Evolutionary conservation across 2,888 invertebrate genomes (phyloP).

Genomic region (Smittia sp.): DNA sequence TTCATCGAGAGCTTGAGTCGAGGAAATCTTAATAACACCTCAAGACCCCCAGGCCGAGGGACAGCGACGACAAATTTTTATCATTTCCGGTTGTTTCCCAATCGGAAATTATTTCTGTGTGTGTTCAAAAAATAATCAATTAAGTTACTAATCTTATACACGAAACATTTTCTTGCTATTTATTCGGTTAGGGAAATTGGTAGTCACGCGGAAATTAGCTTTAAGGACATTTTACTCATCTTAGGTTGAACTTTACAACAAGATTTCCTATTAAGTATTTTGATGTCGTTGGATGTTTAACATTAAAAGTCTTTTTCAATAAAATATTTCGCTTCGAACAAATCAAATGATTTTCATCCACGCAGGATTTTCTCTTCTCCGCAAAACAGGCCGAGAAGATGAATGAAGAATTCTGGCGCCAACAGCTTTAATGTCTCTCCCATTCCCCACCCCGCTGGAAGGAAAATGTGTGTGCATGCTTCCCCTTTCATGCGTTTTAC

Average conservation of each 20-base stretch:
- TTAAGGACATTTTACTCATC: background rate
- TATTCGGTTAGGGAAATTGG: background rate
- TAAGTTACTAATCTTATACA: background rate
- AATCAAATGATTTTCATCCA: background rate
- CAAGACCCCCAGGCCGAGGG: background rate
- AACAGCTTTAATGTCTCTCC: background rate
- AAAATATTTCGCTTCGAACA: background rate
- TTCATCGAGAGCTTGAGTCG: background rate
- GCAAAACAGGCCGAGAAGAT: background rate
- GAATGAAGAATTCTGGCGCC: slow-evolving; percentile 4
- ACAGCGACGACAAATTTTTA: background rate
- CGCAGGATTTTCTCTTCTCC: no score
- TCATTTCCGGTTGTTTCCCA: background rate
- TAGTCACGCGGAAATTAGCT: slow-evolving; percentile 33
- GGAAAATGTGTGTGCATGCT: background rate
- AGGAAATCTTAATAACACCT: background rate
- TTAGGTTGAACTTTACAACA: no score
- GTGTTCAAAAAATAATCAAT: background rate
- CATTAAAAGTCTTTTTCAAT: no score
- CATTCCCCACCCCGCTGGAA: background rate
- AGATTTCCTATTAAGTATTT: no score
- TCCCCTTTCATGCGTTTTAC: background rate
- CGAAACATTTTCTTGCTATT: background rate
- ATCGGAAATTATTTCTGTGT: background rate
- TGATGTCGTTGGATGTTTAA: no score